phyloP scores from a whole-genome alignment of 2,797 vertebrate species.

The Botia kubotai region DNA sequence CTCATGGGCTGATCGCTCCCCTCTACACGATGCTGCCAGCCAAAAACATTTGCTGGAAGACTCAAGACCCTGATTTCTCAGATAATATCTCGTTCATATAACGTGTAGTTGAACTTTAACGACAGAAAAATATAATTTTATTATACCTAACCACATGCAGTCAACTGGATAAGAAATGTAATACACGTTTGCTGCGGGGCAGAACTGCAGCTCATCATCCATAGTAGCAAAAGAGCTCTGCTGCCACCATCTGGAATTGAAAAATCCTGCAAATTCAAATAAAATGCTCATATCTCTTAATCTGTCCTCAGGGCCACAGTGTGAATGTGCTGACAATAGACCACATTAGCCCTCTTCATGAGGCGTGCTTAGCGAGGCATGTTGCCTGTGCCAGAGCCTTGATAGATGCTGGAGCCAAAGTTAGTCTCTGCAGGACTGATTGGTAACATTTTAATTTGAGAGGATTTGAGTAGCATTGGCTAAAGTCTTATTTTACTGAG shows the following conservation, averaged over 20 bases:
- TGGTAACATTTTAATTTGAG: constrained; percentile 35
- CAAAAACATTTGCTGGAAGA: constrained; percentile 91
- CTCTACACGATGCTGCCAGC: constrained; percentile 92
- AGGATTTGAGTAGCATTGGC: constrained; percentile 16
- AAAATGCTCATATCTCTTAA: constrained; percentile 19
- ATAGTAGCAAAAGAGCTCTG: constrained; percentile 8
- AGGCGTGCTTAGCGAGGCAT: constrained; percentile 91
- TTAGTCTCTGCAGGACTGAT: constrained; percentile 74
- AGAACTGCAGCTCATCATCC: not conserved
- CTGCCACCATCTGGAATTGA: constrained; percentile 36
- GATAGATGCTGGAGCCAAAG: constrained; percentile 93
- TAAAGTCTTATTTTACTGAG: not conserved
- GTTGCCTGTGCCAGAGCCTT: constrained; percentile 89
- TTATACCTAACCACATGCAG: not conserved
- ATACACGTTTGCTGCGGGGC: not conserved
- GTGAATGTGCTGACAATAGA: constrained; percentile 93
- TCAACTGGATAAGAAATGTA: not conserved
- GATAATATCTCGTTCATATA: constrained; percentile 70
- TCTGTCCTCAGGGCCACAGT: constrained; percentile 85
- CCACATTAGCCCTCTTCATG: constrained; percentile 92
- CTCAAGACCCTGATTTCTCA: constrained; percentile 91
- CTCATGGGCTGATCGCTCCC: constrained; percentile 94
- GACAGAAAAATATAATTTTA: not conserved
- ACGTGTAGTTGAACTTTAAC: constrained; percentile 1
- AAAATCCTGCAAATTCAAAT: constrained; percentile 24